A percentile compares a stretch with the other conserved stretches of the same genome.
Conservation (phyloP, 2,113 vertebrate genomes). For the Proterorhinus semilunaris region DNA sequence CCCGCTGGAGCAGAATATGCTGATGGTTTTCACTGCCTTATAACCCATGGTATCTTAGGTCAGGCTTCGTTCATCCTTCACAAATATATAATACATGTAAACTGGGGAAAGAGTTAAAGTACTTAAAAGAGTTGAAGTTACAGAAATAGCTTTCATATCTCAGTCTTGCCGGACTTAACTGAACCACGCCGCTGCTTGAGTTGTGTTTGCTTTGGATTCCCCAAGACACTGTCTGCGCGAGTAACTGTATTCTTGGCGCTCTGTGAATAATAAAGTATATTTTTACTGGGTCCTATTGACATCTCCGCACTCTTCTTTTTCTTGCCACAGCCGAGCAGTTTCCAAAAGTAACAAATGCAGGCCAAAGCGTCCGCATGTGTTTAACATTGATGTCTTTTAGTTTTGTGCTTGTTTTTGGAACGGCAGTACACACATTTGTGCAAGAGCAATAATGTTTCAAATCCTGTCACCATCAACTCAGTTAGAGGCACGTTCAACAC, state of each 20-base stretch:
- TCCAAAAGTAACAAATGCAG: slow-evolving; percentile 63
- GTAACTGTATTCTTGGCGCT: slow-evolving; percentile 26
- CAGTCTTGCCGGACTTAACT: slow-evolving; percentile 25
- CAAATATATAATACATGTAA: too few species aligned
- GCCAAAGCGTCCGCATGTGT: slow-evolving; percentile 34
- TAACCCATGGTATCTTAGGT: too few species aligned
- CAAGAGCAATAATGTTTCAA: slow-evolving; percentile 18
- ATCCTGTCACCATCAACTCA: too few species aligned
- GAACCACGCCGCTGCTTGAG: slow-evolving; percentile 28
- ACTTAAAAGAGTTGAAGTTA: not conserved
- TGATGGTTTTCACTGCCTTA: too few species aligned
- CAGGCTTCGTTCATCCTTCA: too few species aligned
- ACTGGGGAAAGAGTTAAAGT: too few species aligned
- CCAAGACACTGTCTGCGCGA: slow-evolving; percentile 9
- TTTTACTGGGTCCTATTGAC: slow-evolving; percentile 46
- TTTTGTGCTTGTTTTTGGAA: slow-evolving; percentile 8
- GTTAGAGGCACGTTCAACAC: too few species aligned
- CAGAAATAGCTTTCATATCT: slow-evolving; percentile 7
- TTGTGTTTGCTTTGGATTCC: slow-evolving; percentile 62
- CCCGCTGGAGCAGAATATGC: too few species aligned
- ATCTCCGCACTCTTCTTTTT: slow-evolving; percentile 31
- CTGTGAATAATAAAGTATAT: slow-evolving; percentile 56
- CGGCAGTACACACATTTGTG: not conserved
- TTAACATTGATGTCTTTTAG: slow-evolving; percentile 27
- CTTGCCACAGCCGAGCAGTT: slow-evolving; percentile 31